A percentile compares a stretch with the other conserved stretches of the same genome.
These are phyloP conservation scores for Ophion obscuratus DNA, from an alignment of 2,888 invertebrate species.

Conservation along the genomic window DNA sequence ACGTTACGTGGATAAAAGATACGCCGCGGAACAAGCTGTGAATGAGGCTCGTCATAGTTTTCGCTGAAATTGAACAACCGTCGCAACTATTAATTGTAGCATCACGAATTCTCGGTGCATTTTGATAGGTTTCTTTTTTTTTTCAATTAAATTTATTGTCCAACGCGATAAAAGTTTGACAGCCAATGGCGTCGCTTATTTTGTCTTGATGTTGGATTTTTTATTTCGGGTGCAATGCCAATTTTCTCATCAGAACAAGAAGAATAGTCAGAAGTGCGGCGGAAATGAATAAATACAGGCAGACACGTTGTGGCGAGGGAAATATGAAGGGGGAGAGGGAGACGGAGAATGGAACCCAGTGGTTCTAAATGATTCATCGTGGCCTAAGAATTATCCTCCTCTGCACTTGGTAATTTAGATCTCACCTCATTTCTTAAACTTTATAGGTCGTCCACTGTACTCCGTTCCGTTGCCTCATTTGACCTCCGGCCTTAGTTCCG, in stretches of 20 bases:
- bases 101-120: too few species aligned
- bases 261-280: too few species aligned
- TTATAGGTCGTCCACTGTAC: background rate
- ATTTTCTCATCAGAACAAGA: too few species aligned
- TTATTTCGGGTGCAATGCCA: too few species aligned
- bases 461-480: background rate
- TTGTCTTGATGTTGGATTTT: too few species aligned
- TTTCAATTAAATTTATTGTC: background rate
- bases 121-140: background rate
- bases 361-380: background rate
- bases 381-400: background rate
- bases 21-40: background rate
- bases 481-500: background rate
- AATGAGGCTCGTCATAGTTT: background rate
- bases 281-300: too few species aligned
- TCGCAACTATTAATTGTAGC: background rate
- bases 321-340: too few species aligned
- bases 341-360: background rate
- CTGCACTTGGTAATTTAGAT: background rate
- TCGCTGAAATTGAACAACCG: background rate
- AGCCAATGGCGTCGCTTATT: too few species aligned
- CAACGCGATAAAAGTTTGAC: too few species aligned
- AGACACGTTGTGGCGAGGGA: too few species aligned
- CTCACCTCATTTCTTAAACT: background rate
- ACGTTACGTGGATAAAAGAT: background rate